Conservation (phyloP, 2,113 vertebrate species). For the Paracanthobrama guichenoti region DNA sequence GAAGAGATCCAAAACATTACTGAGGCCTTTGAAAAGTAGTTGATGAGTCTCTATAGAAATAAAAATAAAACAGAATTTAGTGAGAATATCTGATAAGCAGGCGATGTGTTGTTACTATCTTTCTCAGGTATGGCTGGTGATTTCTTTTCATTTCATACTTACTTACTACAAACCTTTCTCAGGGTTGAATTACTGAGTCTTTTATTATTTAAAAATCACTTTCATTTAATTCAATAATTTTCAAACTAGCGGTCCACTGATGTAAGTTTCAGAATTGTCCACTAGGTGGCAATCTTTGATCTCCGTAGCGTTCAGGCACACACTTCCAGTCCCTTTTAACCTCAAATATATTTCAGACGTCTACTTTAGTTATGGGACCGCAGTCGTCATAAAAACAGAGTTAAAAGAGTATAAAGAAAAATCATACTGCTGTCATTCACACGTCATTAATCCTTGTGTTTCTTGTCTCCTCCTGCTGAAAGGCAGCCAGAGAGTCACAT, state of each 20-base stretch:
- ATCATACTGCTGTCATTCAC: constrained; percentile 22
- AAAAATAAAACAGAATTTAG: not conserved
- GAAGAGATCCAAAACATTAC: no score
- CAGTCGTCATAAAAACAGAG: not conserved
- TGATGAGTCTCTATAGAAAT: no score
- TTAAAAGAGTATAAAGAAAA: not conserved
- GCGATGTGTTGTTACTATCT: not conserved
- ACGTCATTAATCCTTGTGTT: constrained; percentile 27
- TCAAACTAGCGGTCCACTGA: not conserved
- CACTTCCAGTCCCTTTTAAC: not conserved
- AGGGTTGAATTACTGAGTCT: not conserved
- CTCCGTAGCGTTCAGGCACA: not conserved
- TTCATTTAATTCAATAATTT: not conserved
- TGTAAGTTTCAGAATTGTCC: not conserved
- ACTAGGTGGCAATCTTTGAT: constrained; percentile 6
- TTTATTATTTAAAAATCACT: not conserved
- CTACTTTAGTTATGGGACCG: not conserved
- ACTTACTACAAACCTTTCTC: not conserved
- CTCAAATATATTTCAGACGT: not conserved
- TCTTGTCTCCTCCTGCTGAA: constrained; percentile 48
- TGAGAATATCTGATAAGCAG: not conserved
- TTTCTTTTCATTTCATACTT: not conserved
- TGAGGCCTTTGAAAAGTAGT: no score
- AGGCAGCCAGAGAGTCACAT: constrained; percentile 51
- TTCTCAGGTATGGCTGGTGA: not conserved